Base-by-base conservation (phyloP, 2,797 vertebrate genomes). In the Ctenosaura bakeri region DNA sequence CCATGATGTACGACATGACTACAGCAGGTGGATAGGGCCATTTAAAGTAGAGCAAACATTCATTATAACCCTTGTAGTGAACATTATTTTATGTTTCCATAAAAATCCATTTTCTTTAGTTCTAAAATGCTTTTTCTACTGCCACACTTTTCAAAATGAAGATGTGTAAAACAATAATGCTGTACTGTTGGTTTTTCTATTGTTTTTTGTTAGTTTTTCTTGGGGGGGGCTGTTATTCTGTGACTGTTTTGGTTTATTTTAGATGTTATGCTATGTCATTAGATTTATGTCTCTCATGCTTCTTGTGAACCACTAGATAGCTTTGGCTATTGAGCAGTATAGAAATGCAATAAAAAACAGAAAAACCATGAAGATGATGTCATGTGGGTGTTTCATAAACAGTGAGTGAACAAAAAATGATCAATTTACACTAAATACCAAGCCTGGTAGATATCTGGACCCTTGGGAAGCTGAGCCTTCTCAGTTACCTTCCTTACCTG, bases 401-500 rank as follows among this genome's bases (percentile, higher is more conserved):
- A n/a, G n/a, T 26, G 13, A 14, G 56, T 20, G 16, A 20, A 59
- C 56, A 82, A 82, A 62, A 22, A 12, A 38, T 82, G 56, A 8
- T 3, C 59, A 62, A 38, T 62, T 59, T 22, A 38, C 18, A 22
- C 1, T 20, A 59, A 81, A 81, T n/a, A 8, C 79, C 54, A n/a
- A 56, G 18, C n/a, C 42, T 46, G 42, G 14, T 56, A 13, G 52
- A 81, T 46, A 20, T n/a, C 64, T 35, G 32, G 4, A 50, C 26
- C 62, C 12, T 26, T 38, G 6, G 59, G 50, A 42, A 87, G 76
- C 56, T 14, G 16, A 64, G 35, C 12, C 29, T 66, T 79, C 85
- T 69, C 56, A 73, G 85, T 87, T 90, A 54, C 0, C 0, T 83
- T 52, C 93, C 85, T 82, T 95, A 99, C 99, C 99, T 96, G 99